These are phyloP conservation scores for Ailurus styani DNA, from an alignment of 2,113 vertebrate genomes.

Conservation along the genomic window DNA sequence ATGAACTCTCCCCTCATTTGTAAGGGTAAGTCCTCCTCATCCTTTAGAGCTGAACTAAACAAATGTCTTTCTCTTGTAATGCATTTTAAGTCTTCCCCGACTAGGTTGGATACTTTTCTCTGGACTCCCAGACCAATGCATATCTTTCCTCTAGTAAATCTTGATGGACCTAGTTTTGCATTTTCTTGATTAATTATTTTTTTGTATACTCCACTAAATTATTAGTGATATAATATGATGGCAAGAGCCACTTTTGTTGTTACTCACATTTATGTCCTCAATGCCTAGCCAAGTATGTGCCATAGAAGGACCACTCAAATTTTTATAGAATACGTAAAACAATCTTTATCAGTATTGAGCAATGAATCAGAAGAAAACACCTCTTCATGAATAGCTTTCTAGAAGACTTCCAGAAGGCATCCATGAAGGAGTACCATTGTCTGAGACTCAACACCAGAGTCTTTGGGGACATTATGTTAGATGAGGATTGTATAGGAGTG, in stretches of 20 bases:
- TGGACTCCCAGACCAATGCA: neutral
- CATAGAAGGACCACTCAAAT: neutral
- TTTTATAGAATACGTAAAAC: neutral
- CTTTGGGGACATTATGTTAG: too few species aligned
- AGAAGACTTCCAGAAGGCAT: neutral
- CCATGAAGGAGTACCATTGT: neutral
- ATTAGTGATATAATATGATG: neutral
- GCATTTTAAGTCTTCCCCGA: neutral
- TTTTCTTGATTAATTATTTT: neutral
- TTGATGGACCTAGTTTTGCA: neutral
- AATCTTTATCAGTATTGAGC: neutral
- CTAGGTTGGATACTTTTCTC: neutral
- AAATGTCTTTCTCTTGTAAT: neutral
- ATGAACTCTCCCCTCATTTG: neutral
- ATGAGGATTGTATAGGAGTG: neutral
- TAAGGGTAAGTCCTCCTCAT: neutral
- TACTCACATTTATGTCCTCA: neutral
- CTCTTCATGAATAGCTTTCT: neutral
- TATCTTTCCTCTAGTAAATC: neutral
- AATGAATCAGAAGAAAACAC: neutral
- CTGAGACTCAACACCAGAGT: neutral
- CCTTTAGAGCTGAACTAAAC: neutral
- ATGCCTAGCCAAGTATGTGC: neutral
- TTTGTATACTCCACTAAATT: neutral
- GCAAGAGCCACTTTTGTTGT: neutral